Conservation (phyloP, 2,797 vertebrate genomes). For the Meda fulgida region DNA sequence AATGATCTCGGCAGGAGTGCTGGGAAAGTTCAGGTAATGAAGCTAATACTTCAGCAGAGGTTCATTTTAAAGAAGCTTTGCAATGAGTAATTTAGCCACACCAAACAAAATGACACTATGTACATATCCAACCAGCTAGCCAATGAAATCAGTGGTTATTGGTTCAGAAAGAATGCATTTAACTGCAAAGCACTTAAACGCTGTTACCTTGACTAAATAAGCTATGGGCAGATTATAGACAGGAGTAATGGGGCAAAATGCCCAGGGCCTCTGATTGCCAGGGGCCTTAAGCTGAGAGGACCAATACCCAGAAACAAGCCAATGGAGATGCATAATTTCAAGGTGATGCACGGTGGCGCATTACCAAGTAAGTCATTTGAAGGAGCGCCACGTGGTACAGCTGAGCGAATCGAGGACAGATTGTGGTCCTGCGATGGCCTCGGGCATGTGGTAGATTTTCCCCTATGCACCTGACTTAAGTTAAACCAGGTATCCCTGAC, state of each 20-base stretch:
- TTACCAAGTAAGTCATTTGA: conserved; percentile 40
- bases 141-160: conserved; percentile 21
- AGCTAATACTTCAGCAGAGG: conserved; percentile 43
- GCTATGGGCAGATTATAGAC: background rate
- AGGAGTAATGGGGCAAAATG: background rate
- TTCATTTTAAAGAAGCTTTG: conserved; percentile 27
- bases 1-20: conserved; percentile 31
- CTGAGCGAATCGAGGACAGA: background rate
- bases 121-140: conserved; percentile 24
- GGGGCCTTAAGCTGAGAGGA: background rate
- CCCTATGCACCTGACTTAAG: no score
- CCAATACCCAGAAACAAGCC: background rate
- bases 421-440: background rate
- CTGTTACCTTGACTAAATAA: background rate
- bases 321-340: conserved; percentile 12
- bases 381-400: background rate
- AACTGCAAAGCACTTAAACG: background rate
- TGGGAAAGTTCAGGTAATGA: conserved; percentile 41
- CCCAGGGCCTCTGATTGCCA: background rate
- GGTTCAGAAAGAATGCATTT: conserved; percentile 19
- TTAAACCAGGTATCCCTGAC: no score
- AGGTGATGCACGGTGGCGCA: conserved; percentile 19
- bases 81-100: background rate
- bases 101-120: conserved; percentile 20
- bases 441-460: no score